Evolutionary conservation across 1,140 invertebrate species (phyloP).

Genomic region (Hylaeus volcanicus): DNA sequence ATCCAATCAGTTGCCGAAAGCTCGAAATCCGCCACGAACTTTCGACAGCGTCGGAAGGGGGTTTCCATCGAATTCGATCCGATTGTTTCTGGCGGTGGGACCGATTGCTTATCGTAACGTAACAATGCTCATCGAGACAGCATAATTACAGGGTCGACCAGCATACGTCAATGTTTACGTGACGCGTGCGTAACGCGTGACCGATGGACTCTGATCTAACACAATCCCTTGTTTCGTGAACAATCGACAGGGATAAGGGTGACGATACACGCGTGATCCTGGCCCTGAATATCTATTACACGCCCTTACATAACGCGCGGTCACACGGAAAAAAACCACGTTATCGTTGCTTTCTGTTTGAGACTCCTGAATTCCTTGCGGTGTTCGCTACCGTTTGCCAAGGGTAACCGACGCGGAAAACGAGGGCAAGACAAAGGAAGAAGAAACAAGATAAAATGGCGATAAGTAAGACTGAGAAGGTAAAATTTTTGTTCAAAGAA

Average conservation of each 20-base stretch:
- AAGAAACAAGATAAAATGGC: background rate
- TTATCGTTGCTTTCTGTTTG: constrained; percentile 20
- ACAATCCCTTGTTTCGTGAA: constrained; percentile 39
- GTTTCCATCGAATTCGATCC: background rate
- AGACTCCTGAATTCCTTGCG: constrained; percentile 11
- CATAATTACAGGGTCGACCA: constrained; percentile 56
- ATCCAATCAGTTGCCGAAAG: background rate
- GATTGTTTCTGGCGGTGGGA: background rate
- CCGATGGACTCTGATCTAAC: background rate
- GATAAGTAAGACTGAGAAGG: background rate
- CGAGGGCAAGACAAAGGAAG: background rate
- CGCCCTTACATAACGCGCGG: constrained; percentile 28
- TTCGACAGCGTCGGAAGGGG: background rate
- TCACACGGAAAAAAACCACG: constrained; percentile 37
- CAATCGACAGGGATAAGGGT: constrained; percentile 36
- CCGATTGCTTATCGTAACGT: constrained; percentile 37
- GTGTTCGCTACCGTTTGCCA: background rate
- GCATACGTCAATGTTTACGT: constrained; percentile 46
- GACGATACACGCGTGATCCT: constrained; percentile 59
- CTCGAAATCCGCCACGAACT: background rate
- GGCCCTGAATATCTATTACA: constrained; percentile 63
- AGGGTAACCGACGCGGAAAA: constrained; percentile 33
- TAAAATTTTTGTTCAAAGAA: too few species aligned
- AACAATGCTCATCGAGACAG: constrained; percentile 51
- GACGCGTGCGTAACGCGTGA: constrained; percentile 37